These are phyloP conservation scores for Tretioscincus oriximinensis DNA, from an alignment of 2,113 vertebrate species.

Conservation along the genomic window DNA sequence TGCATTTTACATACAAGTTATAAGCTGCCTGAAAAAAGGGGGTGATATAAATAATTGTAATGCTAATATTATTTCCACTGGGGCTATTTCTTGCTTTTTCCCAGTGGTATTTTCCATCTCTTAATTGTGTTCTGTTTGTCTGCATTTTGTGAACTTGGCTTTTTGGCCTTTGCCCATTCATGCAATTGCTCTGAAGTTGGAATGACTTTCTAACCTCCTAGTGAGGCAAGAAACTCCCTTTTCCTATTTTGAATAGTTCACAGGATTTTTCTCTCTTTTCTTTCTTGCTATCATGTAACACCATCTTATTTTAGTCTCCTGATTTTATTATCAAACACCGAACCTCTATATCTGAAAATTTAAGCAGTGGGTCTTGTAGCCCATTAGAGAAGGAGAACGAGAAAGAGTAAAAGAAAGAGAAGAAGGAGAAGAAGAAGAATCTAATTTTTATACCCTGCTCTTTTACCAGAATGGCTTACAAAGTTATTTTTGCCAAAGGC, in stretches of 20 bases:
- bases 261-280: too few species aligned
- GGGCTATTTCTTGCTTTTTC: not conserved
- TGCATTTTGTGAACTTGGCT: not conserved
- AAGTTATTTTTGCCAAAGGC: too few species aligned
- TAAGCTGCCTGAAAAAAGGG: not conserved
- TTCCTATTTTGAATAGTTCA: not conserved
- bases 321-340: not conserved
- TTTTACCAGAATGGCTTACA: too few species aligned
- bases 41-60: not conserved
- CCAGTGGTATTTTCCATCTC: not conserved
- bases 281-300: too few species aligned
- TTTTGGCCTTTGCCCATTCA: slow-evolving; percentile 16
- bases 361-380: too few species aligned
- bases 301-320: not conserved
- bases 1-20: too few species aligned
- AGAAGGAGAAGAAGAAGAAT: too few species aligned
- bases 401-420: too few species aligned
- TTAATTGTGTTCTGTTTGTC: not conserved
- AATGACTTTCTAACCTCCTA: slow-evolving; percentile 6
- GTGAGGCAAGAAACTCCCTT: not conserved
- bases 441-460: too few species aligned
- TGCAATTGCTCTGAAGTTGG: not conserved
- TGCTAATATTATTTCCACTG: not conserved
- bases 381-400: too few species aligned
- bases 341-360: not conserved